These are phyloP conservation scores for Colostygia pectinataria DNA, from an alignment of 2,888 invertebrate genomes.

Conservation along the genomic window DNA sequence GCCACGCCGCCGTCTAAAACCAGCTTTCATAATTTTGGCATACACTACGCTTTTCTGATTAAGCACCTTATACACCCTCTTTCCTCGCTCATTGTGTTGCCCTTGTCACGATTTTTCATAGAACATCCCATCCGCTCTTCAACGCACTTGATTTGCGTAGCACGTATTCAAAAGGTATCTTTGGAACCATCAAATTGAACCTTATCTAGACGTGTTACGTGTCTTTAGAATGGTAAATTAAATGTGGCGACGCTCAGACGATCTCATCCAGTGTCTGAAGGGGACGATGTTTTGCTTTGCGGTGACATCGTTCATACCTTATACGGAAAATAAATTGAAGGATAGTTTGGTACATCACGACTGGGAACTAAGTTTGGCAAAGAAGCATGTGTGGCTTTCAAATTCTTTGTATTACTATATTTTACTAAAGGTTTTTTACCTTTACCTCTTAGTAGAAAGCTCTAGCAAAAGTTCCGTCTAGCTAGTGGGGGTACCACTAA, in stretches of 20 bases:
- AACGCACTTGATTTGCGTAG: conserved; percentile 80
- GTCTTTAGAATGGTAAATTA: conserved; percentile 35
- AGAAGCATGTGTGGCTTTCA: conserved; percentile 32
- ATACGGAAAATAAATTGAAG: conserved; percentile 67
- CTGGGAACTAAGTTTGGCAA: conserved; percentile 53
- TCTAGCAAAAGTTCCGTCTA: too few species aligned
- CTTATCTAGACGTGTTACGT: conserved; percentile 48
- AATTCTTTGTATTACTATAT: too few species aligned
- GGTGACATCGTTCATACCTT: conserved; percentile 63
- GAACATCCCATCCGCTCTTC: conserved; percentile 72
- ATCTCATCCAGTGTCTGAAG: conserved; percentile 53
- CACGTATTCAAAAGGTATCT: conserved; percentile 59
- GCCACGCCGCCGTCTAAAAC: too few species aligned
- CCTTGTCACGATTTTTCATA: conserved; percentile 80
- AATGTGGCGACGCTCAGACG: conserved; percentile 54
- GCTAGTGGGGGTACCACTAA: too few species aligned
- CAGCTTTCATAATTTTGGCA: conserved; percentile 36
- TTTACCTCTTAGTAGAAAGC: too few species aligned
- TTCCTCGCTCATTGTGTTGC: conserved; percentile 70
- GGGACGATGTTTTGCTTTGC: conserved; percentile 72
- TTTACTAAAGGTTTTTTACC: too few species aligned
- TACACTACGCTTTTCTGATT: conserved; percentile 66
- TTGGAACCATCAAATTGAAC: conserved; percentile 44
- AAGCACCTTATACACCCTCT: conserved; percentile 70
- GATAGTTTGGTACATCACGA: conserved; percentile 59